Evolutionary conservation across 1,140 invertebrate genomes (phyloP), one percentile per base, ranked within the genome.

Genomic region (Drosophila navojoa): DNA sequence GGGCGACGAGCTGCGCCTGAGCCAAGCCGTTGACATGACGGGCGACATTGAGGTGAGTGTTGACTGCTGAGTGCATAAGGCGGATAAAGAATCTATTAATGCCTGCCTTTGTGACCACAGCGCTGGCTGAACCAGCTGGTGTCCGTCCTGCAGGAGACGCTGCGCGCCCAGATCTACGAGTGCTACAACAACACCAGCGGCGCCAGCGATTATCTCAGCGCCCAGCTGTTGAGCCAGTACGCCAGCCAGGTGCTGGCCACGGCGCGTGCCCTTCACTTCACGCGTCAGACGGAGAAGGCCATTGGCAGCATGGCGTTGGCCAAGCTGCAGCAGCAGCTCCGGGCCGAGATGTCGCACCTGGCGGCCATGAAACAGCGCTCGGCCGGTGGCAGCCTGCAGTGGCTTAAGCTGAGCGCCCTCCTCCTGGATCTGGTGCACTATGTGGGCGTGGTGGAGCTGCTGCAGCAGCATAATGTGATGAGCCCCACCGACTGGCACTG

Each of bases 351-450:
- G 57, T 71, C 86, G 55, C 91, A 84, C 59, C 53, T 84, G 71
- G 63, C 82, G 11, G 50, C 63, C 7, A 53, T 90, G 74, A 91
- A 92, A 52, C 75, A 91, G 68, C 75, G 69, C 29, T 47, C 77
- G 27, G 22, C 27, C 0, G 72, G 50, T n/a, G 68, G 74, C 60
- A 79, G 81, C 57, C 61, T 76, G 45, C 44, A 76, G 35, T 76
- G 87, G 63, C 69, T 94, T n/a, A 96, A 96, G 92, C 91, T 95
- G 49, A 93, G 94, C 82, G 93, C 94, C 6, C 93, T 99, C n/a
- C 95, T 99, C 69, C 92, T 99, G 59, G 98, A 99, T 90, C 96
- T 97, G 0, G 97, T 99, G 67, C 97, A 99, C 94, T 96, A 98
- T 91, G 95, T 98, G 44, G 94, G 95, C 61, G 94, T 99, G 4